Conservation (phyloP, 2,888 invertebrate genomes). For the Phorcus lineatus region DNA sequence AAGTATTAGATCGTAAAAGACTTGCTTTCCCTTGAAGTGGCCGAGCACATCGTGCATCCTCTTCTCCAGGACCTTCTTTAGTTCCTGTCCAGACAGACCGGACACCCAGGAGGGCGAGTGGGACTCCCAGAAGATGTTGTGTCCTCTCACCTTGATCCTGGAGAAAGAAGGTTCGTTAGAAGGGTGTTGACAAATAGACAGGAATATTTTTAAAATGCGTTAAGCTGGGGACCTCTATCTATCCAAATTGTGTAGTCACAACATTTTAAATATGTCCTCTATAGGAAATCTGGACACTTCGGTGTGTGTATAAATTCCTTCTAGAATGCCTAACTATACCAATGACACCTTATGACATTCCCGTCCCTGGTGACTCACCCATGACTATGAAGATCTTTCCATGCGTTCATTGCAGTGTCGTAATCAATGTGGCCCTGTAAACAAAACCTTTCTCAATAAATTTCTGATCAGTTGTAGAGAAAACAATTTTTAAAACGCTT, state of each 20-base stretch:
- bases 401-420: conserved; percentile 4
- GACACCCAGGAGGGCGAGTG: conserved; percentile 26
- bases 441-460: neutral
- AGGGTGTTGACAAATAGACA: too few relatives aligned
- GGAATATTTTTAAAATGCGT: too few relatives aligned
- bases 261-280: too few relatives aligned
- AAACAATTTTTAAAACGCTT: too few relatives aligned
- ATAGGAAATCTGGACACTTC: too few relatives aligned
- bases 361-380: neutral
- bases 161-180: neutral
- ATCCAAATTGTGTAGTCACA: too few relatives aligned
- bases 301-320: too few relatives aligned
- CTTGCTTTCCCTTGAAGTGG: conserved; percentile 31
- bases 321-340: too few relatives aligned
- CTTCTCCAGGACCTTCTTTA: neutral
- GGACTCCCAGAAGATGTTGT: conserved; percentile 31
- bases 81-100: neutral
- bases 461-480: neutral
- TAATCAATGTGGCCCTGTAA: conserved; percentile 28
- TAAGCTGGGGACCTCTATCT: too few relatives aligned
- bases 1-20: neutral
- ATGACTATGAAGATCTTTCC: neutral
- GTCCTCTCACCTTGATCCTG: conserved; percentile 33
- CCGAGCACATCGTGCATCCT: conserved; percentile 17
- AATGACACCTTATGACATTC: too few relatives aligned